Evolutionary conservation across 2,797 vertebrate genomes (phyloP).

Genomic region (Coregonus sp.): DNA sequence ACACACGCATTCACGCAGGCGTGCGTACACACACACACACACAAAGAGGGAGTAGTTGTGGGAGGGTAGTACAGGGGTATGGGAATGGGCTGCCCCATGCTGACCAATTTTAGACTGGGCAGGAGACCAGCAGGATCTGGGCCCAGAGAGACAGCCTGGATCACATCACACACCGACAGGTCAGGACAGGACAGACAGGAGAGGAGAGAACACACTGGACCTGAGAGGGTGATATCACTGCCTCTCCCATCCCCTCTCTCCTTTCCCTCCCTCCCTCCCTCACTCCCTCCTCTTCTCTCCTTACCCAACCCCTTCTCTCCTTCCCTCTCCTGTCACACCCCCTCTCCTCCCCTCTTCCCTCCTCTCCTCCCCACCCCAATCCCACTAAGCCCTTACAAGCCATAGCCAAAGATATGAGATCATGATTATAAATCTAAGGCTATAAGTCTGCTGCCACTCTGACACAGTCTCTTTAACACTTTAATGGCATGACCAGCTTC

Average conservation of each 20-base stretch:
- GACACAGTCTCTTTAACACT: background rate
- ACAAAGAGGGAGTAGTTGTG: slow-evolving; percentile 7
- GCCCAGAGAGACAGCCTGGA: slow-evolving; percentile 46
- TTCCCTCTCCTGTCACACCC: too few relatives aligned
- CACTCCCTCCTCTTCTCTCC: too few relatives aligned
- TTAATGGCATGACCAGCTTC: background rate
- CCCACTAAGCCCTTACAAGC: background rate
- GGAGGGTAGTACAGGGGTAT: slow-evolving; percentile 5
- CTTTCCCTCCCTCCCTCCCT: too few relatives aligned
- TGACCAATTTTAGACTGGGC: slow-evolving; percentile 44
- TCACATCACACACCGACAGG: slow-evolving; percentile 26
- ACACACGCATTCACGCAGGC: background rate
- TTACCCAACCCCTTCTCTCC: too few relatives aligned
- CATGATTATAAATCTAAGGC: background rate
- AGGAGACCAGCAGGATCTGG: slow-evolving; percentile 36
- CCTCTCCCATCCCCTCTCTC: background rate
- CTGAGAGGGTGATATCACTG: slow-evolving; percentile 9
- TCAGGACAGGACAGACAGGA: background rate
- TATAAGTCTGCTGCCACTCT: background rate
- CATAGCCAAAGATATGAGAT: background rate
- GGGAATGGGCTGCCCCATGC: slow-evolving; percentile 24
- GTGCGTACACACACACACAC: background rate
- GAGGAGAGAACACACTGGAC: slow-evolving; percentile 6
- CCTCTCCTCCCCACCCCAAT: background rate
- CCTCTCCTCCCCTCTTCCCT: too few relatives aligned